phyloP scores from a whole-genome alignment of 2,888 invertebrate genomes.

The Thera obeliscata region DNA sequence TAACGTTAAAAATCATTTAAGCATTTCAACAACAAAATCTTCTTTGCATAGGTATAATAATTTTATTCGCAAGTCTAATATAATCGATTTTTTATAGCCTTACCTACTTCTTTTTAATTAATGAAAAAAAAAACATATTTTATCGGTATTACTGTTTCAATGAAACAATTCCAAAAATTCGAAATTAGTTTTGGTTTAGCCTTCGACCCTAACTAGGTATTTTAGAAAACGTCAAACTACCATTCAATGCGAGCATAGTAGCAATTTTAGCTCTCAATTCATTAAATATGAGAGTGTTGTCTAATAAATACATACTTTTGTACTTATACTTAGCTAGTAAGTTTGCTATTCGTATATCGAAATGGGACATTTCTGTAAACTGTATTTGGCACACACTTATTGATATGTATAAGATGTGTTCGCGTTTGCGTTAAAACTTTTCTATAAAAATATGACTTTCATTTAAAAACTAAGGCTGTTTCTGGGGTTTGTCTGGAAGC shows the following conservation, averaged over 20 bases:
- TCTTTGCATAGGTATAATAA: not conserved
- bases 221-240: slow-evolving; percentile 23
- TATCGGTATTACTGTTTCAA: slow-evolving; percentile 1
- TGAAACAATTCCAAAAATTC: not conserved
- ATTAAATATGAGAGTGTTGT: slow-evolving; percentile 33
- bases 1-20: not conserved
- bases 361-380: slow-evolving; percentile 63
- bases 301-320: slow-evolving; percentile 43
- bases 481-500: slow-evolving; percentile 40
- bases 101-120: not conserved
- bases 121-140: not conserved
- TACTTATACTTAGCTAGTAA: slow-evolving; percentile 40
- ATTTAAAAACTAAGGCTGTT: slow-evolving; percentile 35
- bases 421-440: slow-evolving; percentile 44
- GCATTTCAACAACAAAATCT: not conserved
- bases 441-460: slow-evolving; percentile 56
- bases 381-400: slow-evolving; percentile 71
- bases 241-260: slow-evolving; percentile 19
- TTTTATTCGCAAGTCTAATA: slow-evolving; percentile 1
- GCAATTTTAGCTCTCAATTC: slow-evolving; percentile 27
- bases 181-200: not conserved
- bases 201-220: slow-evolving; percentile 2
- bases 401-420: slow-evolving; percentile 65
- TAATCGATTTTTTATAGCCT: not conserved
- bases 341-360: slow-evolving; percentile 45